Evolutionary conservation across 2,113 vertebrate genomes (phyloP).

Genomic region (Phrynosoma platyrhinos): DNA sequence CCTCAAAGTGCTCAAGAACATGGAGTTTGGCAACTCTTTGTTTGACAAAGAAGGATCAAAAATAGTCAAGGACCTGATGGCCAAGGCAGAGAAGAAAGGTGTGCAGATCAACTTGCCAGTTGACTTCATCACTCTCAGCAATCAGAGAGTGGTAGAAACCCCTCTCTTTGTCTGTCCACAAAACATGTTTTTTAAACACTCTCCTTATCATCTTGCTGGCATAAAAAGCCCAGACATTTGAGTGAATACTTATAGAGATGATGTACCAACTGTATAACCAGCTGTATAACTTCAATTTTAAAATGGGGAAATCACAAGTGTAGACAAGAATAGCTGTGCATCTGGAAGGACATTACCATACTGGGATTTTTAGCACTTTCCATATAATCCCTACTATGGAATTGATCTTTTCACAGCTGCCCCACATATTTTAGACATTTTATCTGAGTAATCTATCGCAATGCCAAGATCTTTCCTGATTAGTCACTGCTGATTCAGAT

Average conservation of each 20-base stretch:
- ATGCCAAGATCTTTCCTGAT: neutral
- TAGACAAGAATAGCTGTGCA: neutral
- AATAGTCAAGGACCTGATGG: conserved; percentile 97
- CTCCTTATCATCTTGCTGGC: neutral
- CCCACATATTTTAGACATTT: neutral
- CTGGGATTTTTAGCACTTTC: neutral
- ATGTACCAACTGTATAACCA: neutral
- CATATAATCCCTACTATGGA: neutral
- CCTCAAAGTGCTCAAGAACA: conserved; percentile 97
- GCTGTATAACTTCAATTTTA: neutral
- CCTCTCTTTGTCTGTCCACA: neutral
- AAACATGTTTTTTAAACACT: neutral
- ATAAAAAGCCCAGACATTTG: neutral
- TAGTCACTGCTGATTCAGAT: neutral
- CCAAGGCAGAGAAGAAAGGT: conserved; percentile 94
- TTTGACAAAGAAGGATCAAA: conserved; percentile 95
- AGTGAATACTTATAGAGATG: neutral
- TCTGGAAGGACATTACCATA: neutral
- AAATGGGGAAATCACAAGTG: neutral
- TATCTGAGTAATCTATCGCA: neutral
- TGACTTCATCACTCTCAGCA: conserved; percentile 86
- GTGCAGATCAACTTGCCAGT: conserved; percentile 95
- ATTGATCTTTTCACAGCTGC: neutral
- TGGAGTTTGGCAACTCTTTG: conserved; percentile 96
- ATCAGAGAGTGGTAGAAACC: neutral